These are phyloP conservation scores for Drosophila mojavensis DNA, from an alignment of 1,140 invertebrate species.

Conservation along the genomic window DNA sequence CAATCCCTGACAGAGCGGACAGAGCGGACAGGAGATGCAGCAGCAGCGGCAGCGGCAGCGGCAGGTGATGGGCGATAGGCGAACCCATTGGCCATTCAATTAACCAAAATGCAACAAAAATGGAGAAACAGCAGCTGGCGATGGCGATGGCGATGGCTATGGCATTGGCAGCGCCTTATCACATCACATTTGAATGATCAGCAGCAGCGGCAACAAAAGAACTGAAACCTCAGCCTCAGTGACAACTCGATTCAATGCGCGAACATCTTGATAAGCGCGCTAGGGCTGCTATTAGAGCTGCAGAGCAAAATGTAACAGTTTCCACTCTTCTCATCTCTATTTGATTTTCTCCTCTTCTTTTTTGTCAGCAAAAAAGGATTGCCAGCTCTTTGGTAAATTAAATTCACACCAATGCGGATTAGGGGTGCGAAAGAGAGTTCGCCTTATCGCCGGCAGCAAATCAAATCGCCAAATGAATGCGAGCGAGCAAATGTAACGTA, in stretches of 20 bases:
- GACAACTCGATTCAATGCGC: slow-evolving; percentile 39
- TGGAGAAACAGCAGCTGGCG: slow-evolving; percentile 13
- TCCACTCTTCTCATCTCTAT: not conserved
- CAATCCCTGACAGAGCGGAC: slow-evolving; percentile 47
- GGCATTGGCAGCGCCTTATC: slow-evolving; percentile 37
- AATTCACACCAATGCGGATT: slow-evolving; percentile 77
- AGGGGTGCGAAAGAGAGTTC: slow-evolving; percentile 59
- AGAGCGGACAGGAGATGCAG: not conserved
- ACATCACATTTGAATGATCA: slow-evolving; percentile 62
- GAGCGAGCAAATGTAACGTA: slow-evolving; percentile 47
- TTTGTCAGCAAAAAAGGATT: slow-evolving; percentile 60
- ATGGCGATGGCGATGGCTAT: not conserved
- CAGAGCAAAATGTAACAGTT: slow-evolving; percentile 46
- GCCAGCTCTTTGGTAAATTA: slow-evolving; percentile 77
- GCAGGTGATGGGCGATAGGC: slow-evolving; percentile 33
- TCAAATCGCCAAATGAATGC: slow-evolving; percentile 63
- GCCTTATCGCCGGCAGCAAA: slow-evolving; percentile 63
- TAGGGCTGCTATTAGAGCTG: not conserved
- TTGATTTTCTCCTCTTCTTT: too few species aligned
- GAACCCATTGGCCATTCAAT: slow-evolving; percentile 52
- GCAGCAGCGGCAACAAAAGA: slow-evolving; percentile 49
- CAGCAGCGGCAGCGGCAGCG: slow-evolving; percentile 14
- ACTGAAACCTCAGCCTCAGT: slow-evolving; percentile 14
- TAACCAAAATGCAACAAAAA: slow-evolving; percentile 59
- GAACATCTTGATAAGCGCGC: slow-evolving; percentile 63